Evolutionary conservation across 2,113 vertebrate species (phyloP), one percentile per base, ranked within the genome.

Genomic region (Cinclus mexicanus): DNA sequence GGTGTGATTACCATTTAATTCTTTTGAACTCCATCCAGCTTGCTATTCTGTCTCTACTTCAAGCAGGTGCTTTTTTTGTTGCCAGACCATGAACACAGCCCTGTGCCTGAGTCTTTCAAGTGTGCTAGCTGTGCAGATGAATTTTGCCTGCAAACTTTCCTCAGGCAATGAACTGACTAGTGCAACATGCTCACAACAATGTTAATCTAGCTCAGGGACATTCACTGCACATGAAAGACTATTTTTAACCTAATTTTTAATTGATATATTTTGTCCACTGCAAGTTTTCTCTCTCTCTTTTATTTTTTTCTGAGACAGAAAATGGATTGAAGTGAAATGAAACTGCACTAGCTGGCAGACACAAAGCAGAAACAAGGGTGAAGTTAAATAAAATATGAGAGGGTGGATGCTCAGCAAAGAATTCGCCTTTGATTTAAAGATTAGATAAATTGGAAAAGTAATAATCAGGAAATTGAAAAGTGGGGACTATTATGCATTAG

Each of bases 111-210:
- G 93, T 96, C 97, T 98, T 98, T 98, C 97, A 97, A 98, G 98
- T 95, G 95, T 87, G 93, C 97, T 97, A 94, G 95, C 95, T 98
- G 97, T 93, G 97, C 97, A 96, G 97, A 98, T 97, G 98, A 98
- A 98, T 98, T 98, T 98, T 95, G 98, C 98, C 98, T 94, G 96
- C 93, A 98, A 98, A 98, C 97, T 97, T 95, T 99, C 98, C 98
- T 97, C 95, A 96, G 98, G 98, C 98, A 92, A 98, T 95, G 97
- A 96, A 97, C 98, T 97, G 98, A 98, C 97, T 95, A 98, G 91
- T 97, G 97, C 98, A 98, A 97, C 98, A 98, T 95, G 98, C 98
- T 98, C 98, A 98, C 97, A 98, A 98, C 97, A 97, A 95, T 95
- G 94, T 97, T 98, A 98, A 98, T 98, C 98, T 98, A 97, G 98